These are phyloP conservation scores for Ecliptopera silaceata DNA, from an alignment of 2,888 invertebrate species.

Conservation along the genomic window DNA sequence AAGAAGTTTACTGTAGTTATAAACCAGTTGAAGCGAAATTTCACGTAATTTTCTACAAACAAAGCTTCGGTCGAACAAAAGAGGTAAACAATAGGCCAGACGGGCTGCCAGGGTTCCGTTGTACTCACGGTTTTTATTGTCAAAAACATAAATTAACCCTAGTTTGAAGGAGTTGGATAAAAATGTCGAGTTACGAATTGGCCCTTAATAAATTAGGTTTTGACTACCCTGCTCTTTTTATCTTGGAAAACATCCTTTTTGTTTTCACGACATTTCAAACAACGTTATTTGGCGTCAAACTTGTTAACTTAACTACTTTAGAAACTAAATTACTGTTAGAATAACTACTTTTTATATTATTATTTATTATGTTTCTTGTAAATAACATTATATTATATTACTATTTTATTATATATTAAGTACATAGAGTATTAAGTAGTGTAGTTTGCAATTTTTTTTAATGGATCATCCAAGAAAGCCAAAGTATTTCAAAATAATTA, in stretches of 20 bases:
- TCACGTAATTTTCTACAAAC: slow-evolving; percentile 59
- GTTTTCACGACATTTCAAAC: too few relatives aligned
- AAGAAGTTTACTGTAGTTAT: slow-evolving; percentile 1
- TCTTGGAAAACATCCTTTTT: neutral
- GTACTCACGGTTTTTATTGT: slow-evolving; percentile 27
- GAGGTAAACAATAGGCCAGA: slow-evolving; percentile 42
- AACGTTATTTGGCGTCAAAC: too few relatives aligned
- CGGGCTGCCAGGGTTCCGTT: slow-evolving; percentile 31
- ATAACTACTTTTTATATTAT: too few relatives aligned
- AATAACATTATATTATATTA: too few relatives aligned
- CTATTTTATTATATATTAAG: too few relatives aligned
- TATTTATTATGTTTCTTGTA: too few relatives aligned
- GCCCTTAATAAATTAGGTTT: slow-evolving; percentile 1
- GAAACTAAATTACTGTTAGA: too few relatives aligned
- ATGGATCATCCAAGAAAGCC: too few relatives aligned
- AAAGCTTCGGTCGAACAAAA: slow-evolving; percentile 53
- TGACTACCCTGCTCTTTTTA: neutral
- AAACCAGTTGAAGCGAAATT: slow-evolving; percentile 41
- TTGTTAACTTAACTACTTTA: too few relatives aligned
- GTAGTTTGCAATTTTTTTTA: too few relatives aligned
- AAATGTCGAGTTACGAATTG: slow-evolving; percentile 13
- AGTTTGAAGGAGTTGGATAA: slow-evolving; percentile 23
- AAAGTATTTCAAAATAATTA: too few relatives aligned
- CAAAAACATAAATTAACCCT: slow-evolving; percentile 29
- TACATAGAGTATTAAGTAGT: too few relatives aligned